Base-by-base conservation (phyloP, 2,888 invertebrate species). In the Ormyrus nitidulus region DNA sequence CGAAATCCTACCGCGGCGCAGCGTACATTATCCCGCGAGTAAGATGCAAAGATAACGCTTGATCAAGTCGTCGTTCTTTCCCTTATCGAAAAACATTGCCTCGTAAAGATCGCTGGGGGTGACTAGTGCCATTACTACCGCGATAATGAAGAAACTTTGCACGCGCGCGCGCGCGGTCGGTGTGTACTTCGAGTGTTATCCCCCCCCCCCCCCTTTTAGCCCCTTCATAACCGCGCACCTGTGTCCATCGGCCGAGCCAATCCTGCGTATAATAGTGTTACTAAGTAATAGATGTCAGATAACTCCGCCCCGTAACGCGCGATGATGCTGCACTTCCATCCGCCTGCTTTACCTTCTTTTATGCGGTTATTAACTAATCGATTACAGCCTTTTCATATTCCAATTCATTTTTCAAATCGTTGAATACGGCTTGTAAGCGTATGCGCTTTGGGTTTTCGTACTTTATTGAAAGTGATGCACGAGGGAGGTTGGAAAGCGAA, bases 251-350 rank as follows among this genome's bases (percentile, higher is more conserved):
- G 61, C 54, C 48, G 10, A 75, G 69, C 54, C 77, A 69, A 80
- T 80, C 61, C 77, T 69, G 77, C 69, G 34, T 77, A 68, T 74
- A 82, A 78, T 71, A 75, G 69, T 51, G 54, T 82, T 82, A 79
- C 81, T 79, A 81, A 83, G 81, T 83, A 79, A 81, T 80, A 81
- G 77, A 80, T 80, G 80, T 68, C 75, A 77, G 83, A 81, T 83
- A 81, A 81, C 76, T 76, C 72, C 65, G 61, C 77, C 74, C 69
- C 56, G 61, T 82, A 82, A 66, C 72, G 66, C 70, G 54, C 69
- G 72, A 66, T 81, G 82, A 81, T 82, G 73, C 61, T 77, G 80
- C 82, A 80, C 59, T 76, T 74, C 64, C 62, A 58, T 46, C 0
- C 34, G 34, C 68, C n/a, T 59, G 46, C 51, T 59, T 53, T 59